phyloP scores from a whole-genome alignment of 2,797 vertebrate genomes.

The Squalus acanthias region DNA sequence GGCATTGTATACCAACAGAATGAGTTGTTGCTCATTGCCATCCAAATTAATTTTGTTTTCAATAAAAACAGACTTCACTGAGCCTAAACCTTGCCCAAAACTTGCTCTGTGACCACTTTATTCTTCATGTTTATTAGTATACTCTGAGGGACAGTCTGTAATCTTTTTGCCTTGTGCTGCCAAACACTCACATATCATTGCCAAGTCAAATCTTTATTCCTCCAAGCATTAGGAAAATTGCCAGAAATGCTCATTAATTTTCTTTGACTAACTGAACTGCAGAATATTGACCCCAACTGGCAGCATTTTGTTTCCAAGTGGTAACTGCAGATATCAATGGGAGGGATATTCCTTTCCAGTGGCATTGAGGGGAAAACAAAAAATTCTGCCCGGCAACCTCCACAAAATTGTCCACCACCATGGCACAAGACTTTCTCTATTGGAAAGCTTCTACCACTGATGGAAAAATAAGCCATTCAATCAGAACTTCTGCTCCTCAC shows the following conservation, averaged over 20 bases:
- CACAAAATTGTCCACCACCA: not conserved
- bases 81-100: conserved; percentile 5
- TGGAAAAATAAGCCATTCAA: conserved; percentile 8
- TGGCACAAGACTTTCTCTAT: not conserved
- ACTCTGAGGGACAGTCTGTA: conserved; percentile 18
- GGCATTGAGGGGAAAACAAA: not conserved
- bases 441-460: too few species aligned
- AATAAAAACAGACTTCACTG: conserved; percentile 29
- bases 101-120: conserved; percentile 26
- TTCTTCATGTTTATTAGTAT: conserved; percentile 19
- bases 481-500: not conserved
- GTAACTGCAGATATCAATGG: not conserved
- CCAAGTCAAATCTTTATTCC: conserved; percentile 29
- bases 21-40: not conserved
- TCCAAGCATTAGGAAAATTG: not conserved
- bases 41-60: not conserved
- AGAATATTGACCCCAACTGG: conserved; percentile 14
- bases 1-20: not conserved
- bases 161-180: conserved; percentile 16
- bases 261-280: not conserved
- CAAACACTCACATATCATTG: not conserved
- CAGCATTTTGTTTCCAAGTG: not conserved
- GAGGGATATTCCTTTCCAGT: conserved; percentile 15
- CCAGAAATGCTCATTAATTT: conserved; percentile 29
- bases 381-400: not conserved